A percentile compares a stretch with the other conserved stretches of the same genome.
Conservation (phyloP, 2,113 vertebrate genomes). For the Triplophysa siluroides region DNA sequence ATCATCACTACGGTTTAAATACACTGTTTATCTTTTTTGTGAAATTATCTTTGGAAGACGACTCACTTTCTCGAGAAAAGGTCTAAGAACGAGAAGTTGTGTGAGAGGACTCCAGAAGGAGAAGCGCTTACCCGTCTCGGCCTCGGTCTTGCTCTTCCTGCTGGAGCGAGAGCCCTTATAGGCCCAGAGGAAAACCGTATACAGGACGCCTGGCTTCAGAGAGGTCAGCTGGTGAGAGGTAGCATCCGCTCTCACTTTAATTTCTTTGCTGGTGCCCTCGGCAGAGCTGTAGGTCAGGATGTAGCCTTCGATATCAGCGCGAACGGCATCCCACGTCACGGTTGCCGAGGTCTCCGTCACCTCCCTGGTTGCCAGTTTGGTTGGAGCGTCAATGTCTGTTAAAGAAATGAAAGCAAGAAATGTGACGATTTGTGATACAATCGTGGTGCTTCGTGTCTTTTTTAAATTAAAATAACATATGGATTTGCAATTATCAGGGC, state of each 20-base stretch:
- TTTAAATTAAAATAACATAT: not conserved
- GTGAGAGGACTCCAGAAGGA: not conserved
- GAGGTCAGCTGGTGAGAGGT: constrained; percentile 66
- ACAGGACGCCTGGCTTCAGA: constrained; percentile 79
- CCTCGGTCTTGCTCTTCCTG: constrained; percentile 69
- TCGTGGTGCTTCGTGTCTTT: too few relatives aligned
- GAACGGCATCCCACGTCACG: constrained; percentile 75
- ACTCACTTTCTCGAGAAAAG: not conserved
- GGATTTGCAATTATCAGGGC: constrained; percentile 25
- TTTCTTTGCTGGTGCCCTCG: constrained; percentile 70
- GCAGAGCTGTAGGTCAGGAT: constrained; percentile 75
- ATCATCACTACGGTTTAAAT: not conserved
- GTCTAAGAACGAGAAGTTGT: not conserved
- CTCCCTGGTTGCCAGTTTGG: constrained; percentile 64
- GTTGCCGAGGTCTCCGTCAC: constrained; percentile 76
- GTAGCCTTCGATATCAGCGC: constrained; percentile 77
- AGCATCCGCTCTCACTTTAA: constrained; percentile 71
- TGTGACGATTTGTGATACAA: too few relatives aligned
- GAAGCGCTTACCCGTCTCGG: constrained; percentile 74
- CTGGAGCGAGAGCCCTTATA: constrained; percentile 75
- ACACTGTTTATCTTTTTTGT: not conserved
- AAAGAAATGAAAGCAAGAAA: not conserved
- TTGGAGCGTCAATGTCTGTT: constrained; percentile 71
- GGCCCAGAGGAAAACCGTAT: constrained; percentile 78
- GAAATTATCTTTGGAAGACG: too few relatives aligned